phyloP scores from a whole-genome alignment of 2,797 vertebrate genomes.

The Yasuhikotakia modesta region DNA sequence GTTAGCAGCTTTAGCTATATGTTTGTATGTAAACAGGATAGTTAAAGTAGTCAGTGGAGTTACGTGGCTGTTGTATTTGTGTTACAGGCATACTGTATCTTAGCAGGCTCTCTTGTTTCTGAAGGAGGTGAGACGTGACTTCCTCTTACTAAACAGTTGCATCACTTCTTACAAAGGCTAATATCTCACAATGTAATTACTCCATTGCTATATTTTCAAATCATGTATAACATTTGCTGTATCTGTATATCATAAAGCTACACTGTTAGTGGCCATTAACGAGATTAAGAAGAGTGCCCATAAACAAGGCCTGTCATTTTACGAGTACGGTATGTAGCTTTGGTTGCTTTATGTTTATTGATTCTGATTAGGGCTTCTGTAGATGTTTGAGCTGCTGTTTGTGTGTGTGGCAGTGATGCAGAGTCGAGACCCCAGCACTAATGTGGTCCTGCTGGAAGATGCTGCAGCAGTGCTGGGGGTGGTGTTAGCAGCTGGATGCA shows the following conservation, averaged over 20 bases:
- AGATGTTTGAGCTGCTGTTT: neutral
- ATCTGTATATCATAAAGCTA: constrained; percentile 84
- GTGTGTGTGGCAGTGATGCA: constrained; percentile 83
- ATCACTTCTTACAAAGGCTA: neutral
- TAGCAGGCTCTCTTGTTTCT: constrained; percentile 95
- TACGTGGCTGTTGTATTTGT: constrained; percentile 14
- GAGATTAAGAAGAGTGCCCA: constrained; percentile 91
- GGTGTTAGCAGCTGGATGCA: constrained; percentile 87
- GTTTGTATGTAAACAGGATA: neutral
- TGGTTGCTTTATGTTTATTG: neutral
- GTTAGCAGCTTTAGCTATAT: constrained; percentile 72
- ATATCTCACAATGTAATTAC: neutral
- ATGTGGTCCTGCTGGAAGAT: constrained; percentile 96
- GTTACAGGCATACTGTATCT: constrained; percentile 93
- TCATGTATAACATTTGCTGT: constrained; percentile 41
- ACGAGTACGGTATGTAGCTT: constrained; percentile 90
- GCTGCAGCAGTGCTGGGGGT: constrained; percentile 94
- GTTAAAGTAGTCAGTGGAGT: neutral
- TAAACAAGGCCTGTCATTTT: constrained; percentile 85
- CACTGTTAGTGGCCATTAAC: constrained; percentile 93
- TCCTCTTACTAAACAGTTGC: neutral
- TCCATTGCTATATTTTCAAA: neutral
- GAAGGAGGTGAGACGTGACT: constrained; percentile 88
- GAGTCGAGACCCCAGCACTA: constrained; percentile 95
- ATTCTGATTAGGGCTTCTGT: neutral